Evolutionary conservation across 2,797 vertebrate genomes (phyloP).

Genomic region (Microchirus variegatus): DNA sequence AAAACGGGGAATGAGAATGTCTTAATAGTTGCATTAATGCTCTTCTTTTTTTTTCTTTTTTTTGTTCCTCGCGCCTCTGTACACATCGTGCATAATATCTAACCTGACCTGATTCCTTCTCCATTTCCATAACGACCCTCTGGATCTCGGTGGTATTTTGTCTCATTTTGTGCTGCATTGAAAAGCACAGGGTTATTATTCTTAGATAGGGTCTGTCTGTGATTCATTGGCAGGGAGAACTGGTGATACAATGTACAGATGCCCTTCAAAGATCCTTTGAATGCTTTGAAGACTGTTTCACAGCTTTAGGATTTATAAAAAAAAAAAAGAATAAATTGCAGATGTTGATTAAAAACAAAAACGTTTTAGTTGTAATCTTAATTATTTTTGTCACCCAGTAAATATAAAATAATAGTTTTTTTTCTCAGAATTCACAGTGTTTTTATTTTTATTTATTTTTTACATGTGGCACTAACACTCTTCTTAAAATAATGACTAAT

Average conservation of each 20-base stretch:
- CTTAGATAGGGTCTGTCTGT: constrained; percentile 41
- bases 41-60: constrained; percentile 26
- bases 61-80: constrained; percentile 29
- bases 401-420: too few relatives aligned
- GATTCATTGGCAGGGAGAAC: constrained; percentile 8
- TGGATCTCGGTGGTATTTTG: constrained; percentile 75
- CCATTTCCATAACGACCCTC: constrained; percentile 67
- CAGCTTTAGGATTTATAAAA: too few relatives aligned
- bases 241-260: neutral
- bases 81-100: constrained; percentile 70
- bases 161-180: constrained; percentile 60
- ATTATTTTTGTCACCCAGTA: too few relatives aligned
- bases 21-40: constrained; percentile 59
- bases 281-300: neutral
- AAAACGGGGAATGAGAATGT: constrained; percentile 38
- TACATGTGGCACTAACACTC: too few relatives aligned
- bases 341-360: neutral
- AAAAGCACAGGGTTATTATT: constrained; percentile 41
- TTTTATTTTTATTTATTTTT: too few relatives aligned
- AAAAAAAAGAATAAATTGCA: too few relatives aligned
- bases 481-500: too few relatives aligned
- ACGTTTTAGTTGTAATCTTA: too few relatives aligned
- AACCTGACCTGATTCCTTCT: constrained; percentile 72
- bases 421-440: too few relatives aligned
- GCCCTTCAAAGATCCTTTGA: constrained; percentile 26